Percentiles rank a stretch among this genome's conserved stretches.
Conservation (phyloP, 2,113 vertebrate species). For the Azemiops feae region DNA sequence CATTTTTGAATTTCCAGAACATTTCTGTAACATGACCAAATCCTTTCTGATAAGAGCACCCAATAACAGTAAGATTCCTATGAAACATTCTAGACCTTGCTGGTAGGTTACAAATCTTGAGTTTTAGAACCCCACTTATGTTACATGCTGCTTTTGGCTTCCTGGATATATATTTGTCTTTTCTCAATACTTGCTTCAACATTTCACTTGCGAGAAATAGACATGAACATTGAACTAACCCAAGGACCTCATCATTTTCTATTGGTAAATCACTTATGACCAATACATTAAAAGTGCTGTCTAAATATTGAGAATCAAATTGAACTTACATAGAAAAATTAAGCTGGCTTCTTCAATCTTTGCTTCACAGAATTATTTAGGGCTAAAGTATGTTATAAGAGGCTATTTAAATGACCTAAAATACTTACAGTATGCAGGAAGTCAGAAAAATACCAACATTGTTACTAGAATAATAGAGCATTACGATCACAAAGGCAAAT, state of each 20-base stretch:
- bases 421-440: background rate
- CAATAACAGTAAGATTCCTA: constrained; percentile 42
- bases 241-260: constrained; percentile 21
- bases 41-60: constrained; percentile 51
- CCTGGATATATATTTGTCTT: constrained; percentile 21
- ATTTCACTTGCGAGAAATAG: background rate
- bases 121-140: constrained; percentile 16
- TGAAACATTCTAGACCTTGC: constrained; percentile 13
- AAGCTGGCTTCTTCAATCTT: background rate
- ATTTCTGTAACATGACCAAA: constrained; percentile 54
- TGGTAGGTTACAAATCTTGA: constrained; percentile 31
- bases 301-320: background rate
- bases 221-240: background rate
- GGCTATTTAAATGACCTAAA: background rate
- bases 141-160: constrained; percentile 27
- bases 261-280: background rate
- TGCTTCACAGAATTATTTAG: background rate
- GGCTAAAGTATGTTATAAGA: background rate
- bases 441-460: background rate
- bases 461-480: background rate
- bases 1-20: constrained; percentile 33
- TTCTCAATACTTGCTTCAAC: constrained; percentile 21
- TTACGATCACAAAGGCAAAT: background rate
- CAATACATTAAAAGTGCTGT: background rate
- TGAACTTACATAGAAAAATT: constrained; percentile 1